Conservation (phyloP, 2,797 vertebrate genomes). For the Xyrichtys novacula region DNA sequence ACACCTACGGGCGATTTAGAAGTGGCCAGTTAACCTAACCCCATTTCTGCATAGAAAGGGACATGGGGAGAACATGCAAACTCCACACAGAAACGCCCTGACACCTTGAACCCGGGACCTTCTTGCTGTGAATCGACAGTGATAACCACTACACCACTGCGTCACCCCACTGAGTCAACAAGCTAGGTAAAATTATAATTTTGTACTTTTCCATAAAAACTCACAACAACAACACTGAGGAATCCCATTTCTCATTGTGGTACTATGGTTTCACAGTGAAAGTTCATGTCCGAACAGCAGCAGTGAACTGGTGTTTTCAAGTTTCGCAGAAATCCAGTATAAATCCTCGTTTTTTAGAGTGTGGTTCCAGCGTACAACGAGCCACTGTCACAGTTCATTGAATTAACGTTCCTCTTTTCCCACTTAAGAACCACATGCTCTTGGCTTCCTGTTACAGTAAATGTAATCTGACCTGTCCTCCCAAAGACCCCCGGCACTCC, state of each 20-base stretch:
- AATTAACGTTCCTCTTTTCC: constrained; percentile 37
- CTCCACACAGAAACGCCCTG: no score
- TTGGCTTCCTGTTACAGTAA: background rate
- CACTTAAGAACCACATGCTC: background rate
- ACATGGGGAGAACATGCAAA: no score
- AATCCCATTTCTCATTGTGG: background rate
- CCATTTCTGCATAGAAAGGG: no score
- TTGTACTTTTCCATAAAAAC: no score
- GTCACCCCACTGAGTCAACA: no score
- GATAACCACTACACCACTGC: no score
- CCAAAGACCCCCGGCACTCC: background rate
- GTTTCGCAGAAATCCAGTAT: background rate
- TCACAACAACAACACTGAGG: no score
- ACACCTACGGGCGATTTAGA: no score
- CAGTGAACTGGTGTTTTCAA: background rate
- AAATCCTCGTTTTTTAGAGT: background rate
- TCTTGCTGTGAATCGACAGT: no score
- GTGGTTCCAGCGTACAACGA: background rate
- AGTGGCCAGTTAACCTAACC: no score
- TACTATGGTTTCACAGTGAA: background rate
- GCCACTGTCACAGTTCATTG: background rate
- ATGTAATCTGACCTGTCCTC: constrained; percentile 11
- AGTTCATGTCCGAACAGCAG: background rate
- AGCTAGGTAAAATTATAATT: no score
- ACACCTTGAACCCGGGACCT: no score